A percentile compares a stretch with the other conserved stretches of the same genome.
phyloP scores from a whole-genome alignment of 64 coral and sea anemone species.

The Pocillopora damicornis region DNA sequence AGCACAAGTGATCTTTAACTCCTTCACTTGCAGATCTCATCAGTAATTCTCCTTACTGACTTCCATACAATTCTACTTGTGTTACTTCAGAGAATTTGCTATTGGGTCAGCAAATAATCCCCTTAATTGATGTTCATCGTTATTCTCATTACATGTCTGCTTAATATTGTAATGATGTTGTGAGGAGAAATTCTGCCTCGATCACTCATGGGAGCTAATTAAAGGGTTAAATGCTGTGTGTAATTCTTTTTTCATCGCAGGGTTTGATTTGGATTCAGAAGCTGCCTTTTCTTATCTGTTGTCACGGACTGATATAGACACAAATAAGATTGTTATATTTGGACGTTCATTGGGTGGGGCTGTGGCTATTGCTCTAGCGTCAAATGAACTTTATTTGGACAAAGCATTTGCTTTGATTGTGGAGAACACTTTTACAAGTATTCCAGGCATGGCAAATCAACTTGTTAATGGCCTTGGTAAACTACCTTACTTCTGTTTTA shows the following conservation, averaged over 20 bases:
- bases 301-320: slow-evolving; percentile 81
- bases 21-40: no score
- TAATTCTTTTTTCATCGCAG: slow-evolving; percentile 30
- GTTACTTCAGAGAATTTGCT: no score
- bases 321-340: slow-evolving; percentile 83
- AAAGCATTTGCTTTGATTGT: slow-evolving; percentile 93
- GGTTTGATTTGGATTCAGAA: slow-evolving; percentile 83
- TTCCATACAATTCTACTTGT: no score
- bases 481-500: slow-evolving; percentile 93
- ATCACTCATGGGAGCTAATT: neutral
- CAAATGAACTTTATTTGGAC: slow-evolving; percentile 67
- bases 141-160: no score
- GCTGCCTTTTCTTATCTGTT: slow-evolving; percentile 89
- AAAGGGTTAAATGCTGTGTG: neutral
- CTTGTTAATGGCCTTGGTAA: slow-evolving; percentile 76
- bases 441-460: slow-evolving; percentile 88
- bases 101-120: no score
- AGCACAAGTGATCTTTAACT: no score
- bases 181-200: no score
- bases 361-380: slow-evolving; percentile 77
- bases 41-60: no score
- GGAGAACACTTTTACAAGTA: slow-evolving; percentile 97
- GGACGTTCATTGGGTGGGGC: slow-evolving; percentile 96
- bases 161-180: no score
- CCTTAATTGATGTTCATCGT: no score